Base-by-base conservation (phyloP, 2,113 vertebrate species). In the Melanocharis versteri region DNA sequence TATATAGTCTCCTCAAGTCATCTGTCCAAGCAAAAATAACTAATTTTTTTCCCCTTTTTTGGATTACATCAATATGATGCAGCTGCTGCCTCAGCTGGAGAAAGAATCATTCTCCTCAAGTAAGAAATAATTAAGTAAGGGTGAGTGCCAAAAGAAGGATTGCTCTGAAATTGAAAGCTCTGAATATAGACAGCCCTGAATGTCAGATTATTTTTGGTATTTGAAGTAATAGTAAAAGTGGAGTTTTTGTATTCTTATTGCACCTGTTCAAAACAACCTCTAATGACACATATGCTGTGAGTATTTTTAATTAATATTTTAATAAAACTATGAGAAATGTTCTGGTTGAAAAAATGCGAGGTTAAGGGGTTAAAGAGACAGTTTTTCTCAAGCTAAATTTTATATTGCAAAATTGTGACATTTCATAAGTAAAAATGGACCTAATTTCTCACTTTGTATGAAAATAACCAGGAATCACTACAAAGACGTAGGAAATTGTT, bases 111-210 rank as follows among this genome's bases (percentile, higher is more conserved):
- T 94, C 53, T 95, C 42, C 31, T 37, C 69, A 87, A 64, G 37
- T 72, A 89, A 91, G 79, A 95, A 85, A 89, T 91, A 89, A 93
- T 94, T 93, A 93, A 89, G 18, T 80, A 73, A 82, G 57, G 20
- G 33, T 45, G 57, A 94, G 53, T 76, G 65, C 76, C 82, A 89
- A 64, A 87, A 86, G 56, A 31, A 61, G 24, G 13, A 35, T 53
- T 23, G 7, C 14, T 75, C 90, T 94, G 68, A 88, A 90, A 72
- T 16, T 57, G 50, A 90, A 97, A 85, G 10, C 22, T 91, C 66
- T 73, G 81, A 87, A 76, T 92, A 87, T 60, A 33, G 70, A 72
- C 31, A 91, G 26, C 19, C 26, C 9, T 73, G 23, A 53, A 81
- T 39, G 19, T 53, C 24, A 8, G 28, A 54, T 83, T 93, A 72